A percentile compares a stretch with the other conserved stretches of the same genome.
These are phyloP conservation scores for Heliconius nattereri DNA, from an alignment of 1,140 invertebrate genomes.

Conservation along the genomic window DNA sequence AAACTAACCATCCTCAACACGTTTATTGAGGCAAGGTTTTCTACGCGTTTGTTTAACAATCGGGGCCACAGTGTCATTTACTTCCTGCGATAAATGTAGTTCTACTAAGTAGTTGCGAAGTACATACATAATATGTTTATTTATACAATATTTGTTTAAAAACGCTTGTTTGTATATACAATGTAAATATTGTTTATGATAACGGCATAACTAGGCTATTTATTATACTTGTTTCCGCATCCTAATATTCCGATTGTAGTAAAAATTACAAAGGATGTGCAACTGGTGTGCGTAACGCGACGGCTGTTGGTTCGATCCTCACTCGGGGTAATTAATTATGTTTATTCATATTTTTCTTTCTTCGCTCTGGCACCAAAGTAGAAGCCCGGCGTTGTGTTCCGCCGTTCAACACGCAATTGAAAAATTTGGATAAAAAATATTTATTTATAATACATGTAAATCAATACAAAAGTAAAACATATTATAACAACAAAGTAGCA, in stretches of 20 bases:
- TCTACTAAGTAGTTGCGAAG: slow-evolving; percentile 26
- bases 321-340: too few relatives aligned
- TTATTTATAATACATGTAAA: too few relatives aligned
- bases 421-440: too few relatives aligned
- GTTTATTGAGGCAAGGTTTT: slow-evolving; percentile 44
- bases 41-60: slow-evolving; percentile 44
- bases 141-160: slow-evolving; percentile 10
- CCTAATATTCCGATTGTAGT: neutral
- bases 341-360: too few relatives aligned
- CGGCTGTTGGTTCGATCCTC: too few relatives aligned
- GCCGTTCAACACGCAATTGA: too few relatives aligned
- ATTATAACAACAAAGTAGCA: neutral
- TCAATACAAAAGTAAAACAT: too few relatives aligned
- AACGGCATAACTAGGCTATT: neutral
- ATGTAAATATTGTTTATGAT: neutral
- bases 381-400: too few relatives aligned
- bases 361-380: too few relatives aligned
- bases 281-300: too few relatives aligned
- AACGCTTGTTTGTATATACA: slow-evolving; percentile 10
- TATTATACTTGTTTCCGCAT: neutral
- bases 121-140: neutral
- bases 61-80: slow-evolving; percentile 40
- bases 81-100: slow-evolving; percentile 40
- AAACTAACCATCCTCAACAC: slow-evolving; percentile 60
- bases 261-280: neutral